phyloP scores from a whole-genome alignment of 2,888 invertebrate species.

The Julus scandinavius region DNA sequence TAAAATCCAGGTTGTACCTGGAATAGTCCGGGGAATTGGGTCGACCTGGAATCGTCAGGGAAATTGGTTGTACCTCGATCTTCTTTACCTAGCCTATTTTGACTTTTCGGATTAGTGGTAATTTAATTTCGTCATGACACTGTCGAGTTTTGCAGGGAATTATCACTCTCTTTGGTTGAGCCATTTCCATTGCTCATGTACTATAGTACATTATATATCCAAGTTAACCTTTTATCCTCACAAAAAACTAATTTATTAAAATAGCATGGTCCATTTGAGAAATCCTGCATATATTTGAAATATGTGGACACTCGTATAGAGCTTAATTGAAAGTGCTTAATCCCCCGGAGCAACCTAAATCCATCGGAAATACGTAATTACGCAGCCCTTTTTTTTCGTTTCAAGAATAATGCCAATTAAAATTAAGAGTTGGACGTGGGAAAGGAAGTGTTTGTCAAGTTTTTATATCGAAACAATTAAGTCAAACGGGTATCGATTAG shows the following conservation, averaged over 20 bases:
- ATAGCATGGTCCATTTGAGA: background rate
- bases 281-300: background rate
- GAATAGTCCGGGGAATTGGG: no score
- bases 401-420: background rate
- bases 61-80: no score
- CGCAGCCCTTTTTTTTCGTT: slow-evolving; percentile 10
- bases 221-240: no score
- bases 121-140: background rate
- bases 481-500: no score
- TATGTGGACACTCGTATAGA: background rate
- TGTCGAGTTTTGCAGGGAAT: background rate
- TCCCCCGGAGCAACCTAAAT: background rate
- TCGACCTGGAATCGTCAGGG: no score
- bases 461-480: background rate
- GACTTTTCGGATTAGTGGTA: no score
- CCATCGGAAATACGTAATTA: slow-evolving; percentile 18
- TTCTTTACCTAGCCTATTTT: no score
- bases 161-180: background rate
- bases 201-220: no score
- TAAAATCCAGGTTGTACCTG: no score
- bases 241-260: no score
- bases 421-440: slow-evolving; percentile 33
- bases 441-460: slow-evolving; percentile 22
- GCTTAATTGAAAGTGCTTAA: background rate
- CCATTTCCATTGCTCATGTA: background rate